A percentile compares a stretch with the other conserved stretches of the same genome.
Evolutionary conservation across 2,888 invertebrate species (phyloP).

Genomic region (Eubasilissa splendida): DNA sequence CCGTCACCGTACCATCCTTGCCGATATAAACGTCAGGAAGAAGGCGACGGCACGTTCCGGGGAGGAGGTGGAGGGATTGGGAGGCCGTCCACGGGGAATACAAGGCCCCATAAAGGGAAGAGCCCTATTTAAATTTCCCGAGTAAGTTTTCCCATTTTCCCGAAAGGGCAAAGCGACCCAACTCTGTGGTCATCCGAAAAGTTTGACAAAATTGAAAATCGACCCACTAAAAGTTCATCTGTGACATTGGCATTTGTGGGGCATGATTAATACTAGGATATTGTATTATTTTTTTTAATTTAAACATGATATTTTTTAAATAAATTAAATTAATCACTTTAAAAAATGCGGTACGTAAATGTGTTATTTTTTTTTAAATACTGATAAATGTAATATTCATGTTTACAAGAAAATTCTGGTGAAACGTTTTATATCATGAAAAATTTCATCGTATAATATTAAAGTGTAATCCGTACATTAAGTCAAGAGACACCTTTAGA

Average conservation of each 20-base stretch:
- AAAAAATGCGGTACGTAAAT: no score
- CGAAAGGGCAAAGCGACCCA: slow-evolving; percentile 13
- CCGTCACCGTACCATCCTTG: not conserved
- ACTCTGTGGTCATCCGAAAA: slow-evolving; percentile 24
- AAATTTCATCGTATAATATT: no score
- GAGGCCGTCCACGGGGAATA: slow-evolving; percentile 4
- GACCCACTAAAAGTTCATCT: slow-evolving; percentile 2
- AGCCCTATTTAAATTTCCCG: slow-evolving; percentile 22
- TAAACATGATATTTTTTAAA: no score
- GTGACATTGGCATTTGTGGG: slow-evolving; percentile 24
- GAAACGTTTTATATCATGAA: no score
- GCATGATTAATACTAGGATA: not conserved
- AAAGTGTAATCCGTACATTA: no score
- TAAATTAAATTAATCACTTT: no score
- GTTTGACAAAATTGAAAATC: slow-evolving; percentile 37
- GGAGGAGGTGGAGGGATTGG: not conserved
- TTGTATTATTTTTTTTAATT: no score
- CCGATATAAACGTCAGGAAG: not conserved
- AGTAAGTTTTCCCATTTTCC: slow-evolving; percentile 31
- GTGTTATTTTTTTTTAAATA: no score
- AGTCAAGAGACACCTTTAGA: no score
- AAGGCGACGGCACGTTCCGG: slow-evolving; percentile 1
- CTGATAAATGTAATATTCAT: no score
- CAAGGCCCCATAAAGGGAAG: slow-evolving; percentile 25
- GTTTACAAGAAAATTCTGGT: no score